Base-by-base conservation (phyloP, 2,113 vertebrate genomes). In the Erpornis zantholeuca region DNA sequence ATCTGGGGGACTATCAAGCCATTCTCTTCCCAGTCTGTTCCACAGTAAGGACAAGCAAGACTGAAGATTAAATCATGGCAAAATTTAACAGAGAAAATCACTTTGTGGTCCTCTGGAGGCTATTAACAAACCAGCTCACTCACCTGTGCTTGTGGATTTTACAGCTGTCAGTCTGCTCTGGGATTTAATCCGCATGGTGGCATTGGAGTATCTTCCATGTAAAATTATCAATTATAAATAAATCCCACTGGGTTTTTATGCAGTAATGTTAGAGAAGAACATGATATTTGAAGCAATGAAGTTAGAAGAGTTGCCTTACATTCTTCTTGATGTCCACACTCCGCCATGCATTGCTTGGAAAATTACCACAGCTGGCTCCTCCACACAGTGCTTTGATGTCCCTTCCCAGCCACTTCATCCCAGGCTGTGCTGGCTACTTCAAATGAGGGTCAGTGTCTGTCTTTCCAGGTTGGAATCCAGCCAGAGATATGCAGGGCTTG, bases 331-430 rank as follows among this genome's bases (percentile, higher is more conserved):
- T 27, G 36, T 14, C 83, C 14, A 6, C 0, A 11, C 31, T 69
- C 77, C 47, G 20, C 44, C 25, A 18, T 0, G 31, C 21, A 3
- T 2, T 22, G 25, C 45, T 38, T 3, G 5, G 69, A 12, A 23
- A 73, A 40, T 16, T 6, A 61, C 45, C 44, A 7, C 1, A 21
- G 49, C 25, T 0, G 4, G 15, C 19, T 88, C 27, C 76, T 52
- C 61, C 45, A 16, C 33, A 14, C 14, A 6, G 0, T 0, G 2
- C 44, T 36, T 7, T 44, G 71, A 68, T 3, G 3, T 2, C 14
- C 9, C 23, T 42, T 86, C 77, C 69, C 59, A 44, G 28, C 2
- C 54, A 7, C 20, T 78, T 36, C 33, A 45, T 11, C 17, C 35
- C 82, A 40, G 14, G 35, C 64, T 45, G n/a, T 27, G 61, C 44